Percentiles rank a stretch among this genome's conserved stretches.
phyloP scores from a whole-genome alignment of 2,888 invertebrate species.

The Nysson spinosus region DNA sequence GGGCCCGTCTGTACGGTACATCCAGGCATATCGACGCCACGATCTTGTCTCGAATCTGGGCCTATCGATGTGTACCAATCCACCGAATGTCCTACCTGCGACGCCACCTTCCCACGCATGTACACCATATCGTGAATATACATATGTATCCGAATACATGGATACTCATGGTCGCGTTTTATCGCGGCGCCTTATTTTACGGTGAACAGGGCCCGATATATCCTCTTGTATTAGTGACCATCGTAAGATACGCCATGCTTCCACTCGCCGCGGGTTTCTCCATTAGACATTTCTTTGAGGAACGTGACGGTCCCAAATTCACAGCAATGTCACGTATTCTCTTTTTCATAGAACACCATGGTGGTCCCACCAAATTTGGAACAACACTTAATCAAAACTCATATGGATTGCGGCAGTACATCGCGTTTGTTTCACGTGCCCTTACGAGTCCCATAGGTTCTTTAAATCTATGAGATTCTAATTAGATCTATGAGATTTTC shows the following conservation, averaged over 20 bases:
- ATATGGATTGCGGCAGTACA: background rate
- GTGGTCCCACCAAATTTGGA: constrained; percentile 34
- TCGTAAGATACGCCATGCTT: constrained; percentile 20
- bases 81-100: constrained; percentile 47
- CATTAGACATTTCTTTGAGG: constrained; percentile 28
- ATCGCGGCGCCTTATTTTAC: constrained; percentile 31
- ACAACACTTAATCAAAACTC: constrained; percentile 17
- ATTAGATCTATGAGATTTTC: no score
- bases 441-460: background rate
- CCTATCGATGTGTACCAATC: constrained; percentile 53
- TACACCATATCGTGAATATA: constrained; percentile 6
- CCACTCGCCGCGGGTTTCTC: constrained; percentile 14
- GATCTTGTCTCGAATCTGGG: constrained; percentile 54
- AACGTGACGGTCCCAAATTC: constrained; percentile 11
- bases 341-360: no score
- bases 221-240: constrained; percentile 1
- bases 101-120: constrained; percentile 51
- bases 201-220: constrained; percentile 15
- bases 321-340: background rate
- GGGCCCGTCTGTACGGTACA: constrained; percentile 34
- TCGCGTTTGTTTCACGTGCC: background rate
- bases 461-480: no score
- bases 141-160: background rate
- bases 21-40: constrained; percentile 41
- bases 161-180: constrained; percentile 7